Evolutionary conservation across 2,797 vertebrate species (phyloP).

Genomic region (Lophotriccus pileatus): DNA sequence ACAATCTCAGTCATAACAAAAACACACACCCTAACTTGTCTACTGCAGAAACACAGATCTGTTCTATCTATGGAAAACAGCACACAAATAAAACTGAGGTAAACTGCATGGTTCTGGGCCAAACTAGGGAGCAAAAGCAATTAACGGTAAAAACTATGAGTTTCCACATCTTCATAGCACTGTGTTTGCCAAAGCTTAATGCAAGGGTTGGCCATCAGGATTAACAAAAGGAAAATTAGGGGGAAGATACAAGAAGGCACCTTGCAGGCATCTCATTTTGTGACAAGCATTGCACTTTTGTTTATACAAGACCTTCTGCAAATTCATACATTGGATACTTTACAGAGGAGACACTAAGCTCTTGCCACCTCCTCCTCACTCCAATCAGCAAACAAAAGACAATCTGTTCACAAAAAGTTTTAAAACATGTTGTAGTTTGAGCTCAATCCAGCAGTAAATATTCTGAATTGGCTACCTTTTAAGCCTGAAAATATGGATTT

Average conservation of each 20-base stretch:
- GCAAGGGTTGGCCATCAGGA: neutral
- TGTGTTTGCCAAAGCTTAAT: neutral
- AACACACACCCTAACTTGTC: neutral
- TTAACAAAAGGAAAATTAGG: neutral
- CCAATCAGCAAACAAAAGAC: neutral
- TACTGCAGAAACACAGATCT: neutral
- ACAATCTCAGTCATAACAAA: neutral
- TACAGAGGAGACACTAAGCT: neutral
- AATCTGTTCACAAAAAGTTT: neutral
- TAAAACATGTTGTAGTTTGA: neutral
- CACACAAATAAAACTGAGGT: neutral
- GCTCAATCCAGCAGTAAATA: neutral
- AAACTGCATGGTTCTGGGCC: neutral
- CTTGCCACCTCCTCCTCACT: neutral
- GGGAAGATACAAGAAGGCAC: neutral
- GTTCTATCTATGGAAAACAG: neutral
- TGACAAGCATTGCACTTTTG: neutral
- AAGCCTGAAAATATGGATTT: neutral
- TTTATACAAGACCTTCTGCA: neutral
- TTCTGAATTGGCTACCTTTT: neutral
- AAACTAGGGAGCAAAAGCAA: neutral
- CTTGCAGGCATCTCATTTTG: neutral
- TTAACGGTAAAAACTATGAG: neutral
- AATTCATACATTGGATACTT: neutral
- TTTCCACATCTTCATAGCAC: neutral